These are phyloP conservation scores for Vulpes lagopus DNA, from an alignment of 2,113 vertebrate genomes.

Conservation along the genomic window DNA sequence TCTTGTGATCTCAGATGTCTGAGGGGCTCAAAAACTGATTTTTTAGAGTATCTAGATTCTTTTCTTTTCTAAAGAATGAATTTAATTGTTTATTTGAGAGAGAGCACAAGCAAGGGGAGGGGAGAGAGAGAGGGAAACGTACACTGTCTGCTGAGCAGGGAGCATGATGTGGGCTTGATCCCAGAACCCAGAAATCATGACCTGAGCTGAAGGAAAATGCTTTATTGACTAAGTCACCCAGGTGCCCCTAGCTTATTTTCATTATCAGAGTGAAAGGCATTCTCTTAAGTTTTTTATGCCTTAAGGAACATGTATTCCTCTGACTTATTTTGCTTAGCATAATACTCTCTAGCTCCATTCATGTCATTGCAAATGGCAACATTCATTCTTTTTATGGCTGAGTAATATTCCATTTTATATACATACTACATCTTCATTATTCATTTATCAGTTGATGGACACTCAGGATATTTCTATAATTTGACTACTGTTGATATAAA, in stretches of 20 bases:
- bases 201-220: background rate
- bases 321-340: background rate
- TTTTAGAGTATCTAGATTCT: background rate
- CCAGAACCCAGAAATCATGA: background rate
- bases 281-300: background rate
- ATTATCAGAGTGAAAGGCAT: background rate
- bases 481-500: background rate
- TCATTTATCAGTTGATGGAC: background rate
- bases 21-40: background rate
- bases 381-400: background rate
- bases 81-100: background rate
- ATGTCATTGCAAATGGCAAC: background rate
- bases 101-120: background rate
- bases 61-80: background rate
- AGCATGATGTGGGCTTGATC: background rate
- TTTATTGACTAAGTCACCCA: background rate
- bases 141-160: background rate
- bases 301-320: background rate
- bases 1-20: background rate
- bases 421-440: background rate
- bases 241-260: background rate
- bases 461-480: background rate
- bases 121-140: background rate
- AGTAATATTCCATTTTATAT: background rate
- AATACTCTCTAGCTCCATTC: background rate